These are phyloP conservation scores for Eremobia ochroleuca DNA, from an alignment of 2,888 invertebrate genomes.

Conservation along the genomic window DNA sequence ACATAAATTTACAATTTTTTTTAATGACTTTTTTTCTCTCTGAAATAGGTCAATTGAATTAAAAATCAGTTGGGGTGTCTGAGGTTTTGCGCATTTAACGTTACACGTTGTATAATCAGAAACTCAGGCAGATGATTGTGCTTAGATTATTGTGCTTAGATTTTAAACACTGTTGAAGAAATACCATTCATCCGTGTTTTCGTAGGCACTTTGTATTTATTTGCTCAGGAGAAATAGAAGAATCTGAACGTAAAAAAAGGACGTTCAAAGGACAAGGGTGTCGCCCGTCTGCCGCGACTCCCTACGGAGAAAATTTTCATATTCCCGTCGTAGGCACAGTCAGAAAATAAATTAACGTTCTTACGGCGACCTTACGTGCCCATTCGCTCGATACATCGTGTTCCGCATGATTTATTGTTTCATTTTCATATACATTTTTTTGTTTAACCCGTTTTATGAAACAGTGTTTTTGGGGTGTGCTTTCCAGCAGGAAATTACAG, in stretches of 20 bases:
- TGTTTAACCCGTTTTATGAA: slow-evolving; percentile 41
- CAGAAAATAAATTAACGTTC: slow-evolving; percentile 80
- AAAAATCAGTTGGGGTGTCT: too few relatives aligned
- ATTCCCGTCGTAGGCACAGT: slow-evolving; percentile 70
- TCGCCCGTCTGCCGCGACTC: slow-evolving; percentile 57
- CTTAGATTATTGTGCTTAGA: background rate
- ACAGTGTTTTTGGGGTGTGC: slow-evolving; percentile 14
- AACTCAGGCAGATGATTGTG: too few relatives aligned
- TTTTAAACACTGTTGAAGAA: background rate
- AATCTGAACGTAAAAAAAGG: slow-evolving; percentile 8
- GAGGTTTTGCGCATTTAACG: too few relatives aligned
- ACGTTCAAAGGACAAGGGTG: slow-evolving; percentile 11
- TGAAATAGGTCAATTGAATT: too few relatives aligned
- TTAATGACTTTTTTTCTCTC: too few relatives aligned
- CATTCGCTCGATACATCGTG: slow-evolving; percentile 69
- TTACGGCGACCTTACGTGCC: slow-evolving; percentile 72
- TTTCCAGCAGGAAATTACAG: background rate
- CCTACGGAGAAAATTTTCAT: slow-evolving; percentile 77
- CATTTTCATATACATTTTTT: slow-evolving; percentile 72
- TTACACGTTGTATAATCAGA: too few relatives aligned
- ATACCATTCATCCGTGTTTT: background rate
- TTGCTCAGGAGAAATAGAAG: background rate
- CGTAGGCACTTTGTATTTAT: background rate
- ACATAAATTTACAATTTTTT: too few relatives aligned
- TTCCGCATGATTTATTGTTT: slow-evolving; percentile 73